Base-by-base conservation (phyloP, 2,797 vertebrate species). In the Antennarius maculatus region DNA sequence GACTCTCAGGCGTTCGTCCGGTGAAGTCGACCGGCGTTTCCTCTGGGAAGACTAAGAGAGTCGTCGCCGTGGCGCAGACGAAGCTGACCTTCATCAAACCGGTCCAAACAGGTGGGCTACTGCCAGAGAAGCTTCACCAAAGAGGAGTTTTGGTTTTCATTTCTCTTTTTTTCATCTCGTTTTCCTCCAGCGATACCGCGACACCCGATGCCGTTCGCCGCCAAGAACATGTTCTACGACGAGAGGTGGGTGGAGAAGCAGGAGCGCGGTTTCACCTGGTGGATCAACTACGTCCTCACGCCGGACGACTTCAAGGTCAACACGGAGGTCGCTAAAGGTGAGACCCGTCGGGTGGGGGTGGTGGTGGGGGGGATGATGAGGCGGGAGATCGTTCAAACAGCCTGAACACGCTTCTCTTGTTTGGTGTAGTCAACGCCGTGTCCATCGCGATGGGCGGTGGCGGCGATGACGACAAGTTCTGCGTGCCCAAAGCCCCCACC, bases 171-270 rank as follows among this genome's bases (percentile, higher is more conserved):
- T 6, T 14, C 4, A 46, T 10, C 12, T 0, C 0, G 8, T 54
- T 51, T 23, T 31, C 27, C 61, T 50, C 5, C 56, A 99, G 97
- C 82, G 46, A 94, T 98, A 65, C 97, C 97, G 11, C 94, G 97
- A 41, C 97, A 99, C 63, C 97, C 97, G 0, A 92, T 97, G 94
- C 96, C 97, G 0, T 99, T 98, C 80, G 97, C 95, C 39, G 97
- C 97, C 48, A 97, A 96, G 85, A 98, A 98, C 77, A 95, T 99
- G 95, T 99, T 98, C 89, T 99, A 96, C 1, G 97, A 99, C 50
- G 98, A 99, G 57, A 91, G 96, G 7, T 99, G 98, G 98, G 95
- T 96, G 18, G 96, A 98, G 80, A 99, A 99, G 86, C 97, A 99
- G 77, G 95, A 99, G 68, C 88, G 92, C 15, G 96, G 95, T 11